Conservation (phyloP, 2,113 vertebrate species). For the Larimichthys polyactis region DNA sequence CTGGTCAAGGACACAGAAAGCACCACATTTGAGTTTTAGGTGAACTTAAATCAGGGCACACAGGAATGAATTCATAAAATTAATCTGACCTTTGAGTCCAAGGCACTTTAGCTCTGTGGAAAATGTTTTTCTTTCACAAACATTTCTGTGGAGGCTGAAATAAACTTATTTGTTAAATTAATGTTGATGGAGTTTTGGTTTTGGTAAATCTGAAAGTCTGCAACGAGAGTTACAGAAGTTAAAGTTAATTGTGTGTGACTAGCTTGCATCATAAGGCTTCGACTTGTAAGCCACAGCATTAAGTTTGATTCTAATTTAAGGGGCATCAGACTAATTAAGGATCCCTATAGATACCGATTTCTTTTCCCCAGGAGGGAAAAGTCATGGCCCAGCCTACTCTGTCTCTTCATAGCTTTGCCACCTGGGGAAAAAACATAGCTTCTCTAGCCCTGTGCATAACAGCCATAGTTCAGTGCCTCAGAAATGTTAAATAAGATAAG, state of each 20-base stretch:
- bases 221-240: no score
- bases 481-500: no score
- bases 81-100: neutral
- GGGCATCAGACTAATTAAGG: neutral
- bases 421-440: no score
- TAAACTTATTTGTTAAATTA: neutral
- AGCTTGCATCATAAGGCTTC: neutral
- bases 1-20: neutral
- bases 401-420: no score
- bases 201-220: neutral
- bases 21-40: neutral
- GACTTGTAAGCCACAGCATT: neutral
- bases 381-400: no score
- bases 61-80: slow-evolving; percentile 1
- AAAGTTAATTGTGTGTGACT: neutral
- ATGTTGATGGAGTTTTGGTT: neutral
- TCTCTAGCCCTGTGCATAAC: no score
- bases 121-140: neutral
- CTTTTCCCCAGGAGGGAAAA: no score
- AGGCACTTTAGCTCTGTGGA: neutral
- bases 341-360: no score
- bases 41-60: neutral
- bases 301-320: neutral
- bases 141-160: neutral
- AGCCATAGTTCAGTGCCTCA: no score